phyloP scores from a whole-genome alignment of 1,140 invertebrate genomes.

The Drosophila rhopaloa region DNA sequence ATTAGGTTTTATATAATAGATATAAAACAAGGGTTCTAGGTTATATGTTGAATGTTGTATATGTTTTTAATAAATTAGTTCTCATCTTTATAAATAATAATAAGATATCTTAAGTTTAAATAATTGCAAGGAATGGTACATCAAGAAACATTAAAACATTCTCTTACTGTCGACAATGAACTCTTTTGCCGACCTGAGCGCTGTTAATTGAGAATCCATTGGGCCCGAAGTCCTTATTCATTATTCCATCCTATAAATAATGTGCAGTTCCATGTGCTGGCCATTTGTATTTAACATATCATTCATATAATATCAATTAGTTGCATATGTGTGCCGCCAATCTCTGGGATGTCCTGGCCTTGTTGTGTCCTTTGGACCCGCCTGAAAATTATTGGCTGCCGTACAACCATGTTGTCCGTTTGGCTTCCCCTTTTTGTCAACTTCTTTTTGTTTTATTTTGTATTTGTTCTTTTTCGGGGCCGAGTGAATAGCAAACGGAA shows the following conservation, averaged over 20 bases:
- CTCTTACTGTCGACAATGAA: conserved; percentile 1
- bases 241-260: conserved; percentile 55
- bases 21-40: no score
- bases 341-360: conserved; percentile 18
- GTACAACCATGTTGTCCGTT: conserved; percentile 22
- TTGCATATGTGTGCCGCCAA: conserved; percentile 63
- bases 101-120: no score
- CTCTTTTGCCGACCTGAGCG: not conserved
- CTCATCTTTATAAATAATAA: no score
- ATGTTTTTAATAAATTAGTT: no score
- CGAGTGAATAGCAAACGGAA: conserved; percentile 48
- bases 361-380: conserved; percentile 19
- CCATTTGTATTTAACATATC: conserved; percentile 78
- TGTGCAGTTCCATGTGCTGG: conserved; percentile 49
- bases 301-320: conserved; percentile 82
- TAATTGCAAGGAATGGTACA: no score
- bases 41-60: no score
- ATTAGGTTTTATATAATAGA: no score
- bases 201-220: conserved; percentile 58
- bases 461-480: conserved; percentile 20
- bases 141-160: not conserved
- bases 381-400: conserved; percentile 68
- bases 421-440: conserved; percentile 8
- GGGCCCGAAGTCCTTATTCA: conserved; percentile 25
- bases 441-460: conserved; percentile 9